Evolutionary conservation across 2,113 vertebrate genomes (phyloP), one percentile per base, ranked within the genome.

Genomic region (Mormoops blainvillei): DNA sequence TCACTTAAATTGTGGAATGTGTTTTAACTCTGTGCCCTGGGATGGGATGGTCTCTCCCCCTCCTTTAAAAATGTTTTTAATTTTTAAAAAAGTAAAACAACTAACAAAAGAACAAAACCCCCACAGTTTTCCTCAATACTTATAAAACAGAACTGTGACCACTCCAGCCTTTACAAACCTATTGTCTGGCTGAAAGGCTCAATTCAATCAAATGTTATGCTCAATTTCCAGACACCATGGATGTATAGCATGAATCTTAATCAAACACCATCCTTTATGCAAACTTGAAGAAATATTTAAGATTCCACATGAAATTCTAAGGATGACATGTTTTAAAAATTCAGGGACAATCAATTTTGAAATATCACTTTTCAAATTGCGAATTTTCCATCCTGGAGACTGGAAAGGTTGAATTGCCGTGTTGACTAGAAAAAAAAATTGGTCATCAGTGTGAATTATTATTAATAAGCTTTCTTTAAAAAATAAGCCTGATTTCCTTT

Each of bases 141-240:
- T 65, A 80, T 14, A 85, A 91, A 94, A 61, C 63, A 93, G 22
- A 95, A 89, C 43, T 61, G 78, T 38, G 31, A 86, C n/a, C 58
- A 93, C 38, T n/a, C 18, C 81, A 96, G 87, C 91, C 56, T 93
- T 81, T 86, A 45, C 63, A 89, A 87, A 96, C 87, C 96, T 73
- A 97, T 43, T 94, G 97, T 96, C 73, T 96, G 61, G 24, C 16
- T 81, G 77, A 96, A 93, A 85, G 87, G 48, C 61, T 93, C 77
- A 68, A 70, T 87, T 71, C 76, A 94, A 95, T 90, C 68, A 86
- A 93, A 94, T 61, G 31, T 68, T 84, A 63, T 56, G 33, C 20
- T 68, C 63, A 70, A 43, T 88, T 96, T 56, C 50, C 83, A 87
- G 94, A 87, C 31, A 71, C 48, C 16, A 63, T 1, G 28, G 83